phyloP scores from a whole-genome alignment of 1,140 invertebrate species.

The Ceratina australensis region DNA sequence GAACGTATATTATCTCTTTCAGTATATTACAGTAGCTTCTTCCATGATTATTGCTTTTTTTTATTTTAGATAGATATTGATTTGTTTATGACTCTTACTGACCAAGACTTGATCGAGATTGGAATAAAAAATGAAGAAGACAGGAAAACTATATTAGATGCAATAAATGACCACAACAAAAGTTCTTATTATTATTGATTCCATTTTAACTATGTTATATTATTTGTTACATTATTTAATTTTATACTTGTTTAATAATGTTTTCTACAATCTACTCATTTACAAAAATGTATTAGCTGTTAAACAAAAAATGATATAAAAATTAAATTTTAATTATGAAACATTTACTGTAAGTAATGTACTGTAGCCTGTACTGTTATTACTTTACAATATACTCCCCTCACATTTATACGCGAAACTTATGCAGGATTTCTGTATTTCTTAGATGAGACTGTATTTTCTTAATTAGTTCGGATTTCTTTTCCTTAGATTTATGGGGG shows the following conservation, averaged over 20 bases:
- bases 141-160: conserved; percentile 62
- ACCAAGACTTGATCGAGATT: conserved; percentile 73
- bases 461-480: conserved; percentile 25
- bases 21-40: too few species aligned
- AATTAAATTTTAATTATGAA: conserved; percentile 3
- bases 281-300: neutral
- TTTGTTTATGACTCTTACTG: conserved; percentile 70
- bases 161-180: conserved; percentile 62
- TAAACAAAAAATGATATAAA: neutral
- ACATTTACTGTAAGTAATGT: too few species aligned
- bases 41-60: neutral
- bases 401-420: conserved; percentile 8
- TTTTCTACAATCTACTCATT: neutral
- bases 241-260: neutral
- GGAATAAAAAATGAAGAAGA: conserved; percentile 70
- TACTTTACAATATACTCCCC: neutral
- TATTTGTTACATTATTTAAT: too few species aligned
- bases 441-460: conserved; percentile 33
- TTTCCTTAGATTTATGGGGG: conserved; percentile 7
- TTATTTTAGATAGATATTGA: conserved; percentile 72
- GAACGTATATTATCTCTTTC: too few species aligned
- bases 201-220: too few species aligned
- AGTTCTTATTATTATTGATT: too few species aligned
- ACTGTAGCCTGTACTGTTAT: too few species aligned
- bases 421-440: conserved; percentile 17